phyloP scores from a whole-genome alignment of 2,797 vertebrate species.

The Poeciliopsis presidionis region DNA sequence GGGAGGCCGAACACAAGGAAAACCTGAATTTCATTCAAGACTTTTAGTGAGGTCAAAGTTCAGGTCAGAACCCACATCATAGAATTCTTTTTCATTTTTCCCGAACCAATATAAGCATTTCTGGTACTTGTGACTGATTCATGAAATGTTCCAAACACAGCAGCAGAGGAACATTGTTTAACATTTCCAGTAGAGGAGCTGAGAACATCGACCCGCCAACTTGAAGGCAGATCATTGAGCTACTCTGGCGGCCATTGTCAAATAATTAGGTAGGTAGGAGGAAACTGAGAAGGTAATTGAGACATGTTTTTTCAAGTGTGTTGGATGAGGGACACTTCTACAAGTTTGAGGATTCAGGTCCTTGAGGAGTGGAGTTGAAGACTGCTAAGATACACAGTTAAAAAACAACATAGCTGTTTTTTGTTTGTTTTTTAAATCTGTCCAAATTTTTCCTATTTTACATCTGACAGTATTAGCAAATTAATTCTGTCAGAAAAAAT shows the following conservation, averaged over 20 bases:
- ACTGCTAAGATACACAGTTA: no score
- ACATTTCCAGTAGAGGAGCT: not conserved
- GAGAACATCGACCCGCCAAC: not conserved
- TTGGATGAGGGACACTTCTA: no score
- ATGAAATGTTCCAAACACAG: not conserved
- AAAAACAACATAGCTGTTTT: no score
- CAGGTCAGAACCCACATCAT: not conserved
- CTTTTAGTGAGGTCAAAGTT: not conserved
- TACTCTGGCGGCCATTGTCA: no score
- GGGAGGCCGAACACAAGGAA: not conserved
- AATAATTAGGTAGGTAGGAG: no score
- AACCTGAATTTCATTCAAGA: not conserved
- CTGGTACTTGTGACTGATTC: not conserved
- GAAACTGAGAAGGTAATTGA: no score
- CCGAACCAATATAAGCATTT: not conserved
- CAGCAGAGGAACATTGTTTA: not conserved
- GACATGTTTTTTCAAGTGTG: no score
- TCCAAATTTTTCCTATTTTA: not conserved
- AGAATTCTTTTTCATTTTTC: not conserved
- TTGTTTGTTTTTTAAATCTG: no score
- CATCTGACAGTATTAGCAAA: not conserved
- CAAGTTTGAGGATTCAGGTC: no score
- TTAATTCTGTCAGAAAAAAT: not conserved
- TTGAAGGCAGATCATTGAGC: not conserved
- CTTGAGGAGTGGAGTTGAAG: no score